Evolutionary conservation across 2,888 invertebrate genomes (phyloP), one percentile per base, ranked within the genome.

Genomic region (Creontiades dilutus): DNA sequence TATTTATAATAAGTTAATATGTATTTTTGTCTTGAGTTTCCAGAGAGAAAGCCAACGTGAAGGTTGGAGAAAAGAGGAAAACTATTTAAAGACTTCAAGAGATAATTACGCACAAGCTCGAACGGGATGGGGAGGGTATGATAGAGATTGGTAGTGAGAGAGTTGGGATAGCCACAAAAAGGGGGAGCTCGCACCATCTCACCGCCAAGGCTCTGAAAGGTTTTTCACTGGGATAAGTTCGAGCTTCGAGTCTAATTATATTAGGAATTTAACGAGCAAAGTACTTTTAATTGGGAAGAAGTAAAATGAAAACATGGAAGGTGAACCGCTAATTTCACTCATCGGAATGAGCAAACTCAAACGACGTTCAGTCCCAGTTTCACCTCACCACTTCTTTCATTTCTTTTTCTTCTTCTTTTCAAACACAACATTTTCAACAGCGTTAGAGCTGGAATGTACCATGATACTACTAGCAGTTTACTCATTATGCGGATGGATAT

Each of bases 241-340:
- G 78, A 78, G 78, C 46, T 78, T 46, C 2, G 19, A 78, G 78
- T 78, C 78, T 47, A 46, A 78, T 78, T 78, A 78, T 78, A 78
- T 47, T 78, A 78, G 78, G 78, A 78, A 78, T 78, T 78, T 78
- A 78, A 78, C 46, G 78, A 78, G 78, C 46, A 46, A 37, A 78
- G 78, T 78, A 78, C 78, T 78, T 78, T 78, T 78, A 78, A 78
- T 78, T 78, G 78, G 78, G 78, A 78, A 78, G 78, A 78, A 47
- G 46, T 78, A 78, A 78, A 78, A 78, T 78, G 78, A 47, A 78
- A 78, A 78, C 78, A 46, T 78, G 78, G 68, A 78, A 78, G 78
- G 78, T 78, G 28, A 78, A 78, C 78, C 78, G 78, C 78, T 78
- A 78, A 78, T 78, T 78, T 78, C 46, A 78, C 78, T 78, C 37